Conservation (phyloP, 2,113 vertebrate genomes). For the Odocoileus virginianus region DNA sequence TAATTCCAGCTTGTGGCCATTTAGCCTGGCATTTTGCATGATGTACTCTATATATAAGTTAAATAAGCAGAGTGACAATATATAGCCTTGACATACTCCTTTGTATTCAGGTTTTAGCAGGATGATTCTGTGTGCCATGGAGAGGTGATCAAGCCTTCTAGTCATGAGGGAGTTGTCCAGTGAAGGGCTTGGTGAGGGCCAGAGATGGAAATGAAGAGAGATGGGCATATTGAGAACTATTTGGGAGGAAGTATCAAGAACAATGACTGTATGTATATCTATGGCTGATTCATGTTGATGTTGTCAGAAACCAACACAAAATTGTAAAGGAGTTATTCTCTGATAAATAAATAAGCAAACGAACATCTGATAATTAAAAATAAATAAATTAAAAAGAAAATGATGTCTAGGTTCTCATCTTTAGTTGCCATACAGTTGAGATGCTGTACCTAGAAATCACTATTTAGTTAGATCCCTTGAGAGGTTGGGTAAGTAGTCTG, state of each 20-base stretch:
- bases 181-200: not conserved
- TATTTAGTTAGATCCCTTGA: not conserved
- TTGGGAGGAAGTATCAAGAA: not conserved
- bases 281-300: not conserved
- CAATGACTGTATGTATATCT: not conserved
- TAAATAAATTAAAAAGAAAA: not conserved
- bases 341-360: not conserved
- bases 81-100: not conserved
- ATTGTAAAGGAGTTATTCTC: not conserved
- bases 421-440: not conserved
- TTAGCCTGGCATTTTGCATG: not conserved
- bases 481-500: not conserved
- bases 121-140: not conserved
- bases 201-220: not conserved
- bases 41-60: not conserved
- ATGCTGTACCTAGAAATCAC: not conserved
- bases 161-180: not conserved
- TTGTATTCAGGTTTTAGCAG: not conserved
- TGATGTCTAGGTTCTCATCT: not conserved
- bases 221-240: not conserved
- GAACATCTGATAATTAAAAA: not conserved
- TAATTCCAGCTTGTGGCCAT: not conserved
- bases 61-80: not conserved
- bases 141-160: not conserved
- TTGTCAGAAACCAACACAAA: not conserved